These are phyloP conservation scores for Drosophila nr. fundita DNA, from an alignment of 2,888 invertebrate genomes.

Conservation along the genomic window DNA sequence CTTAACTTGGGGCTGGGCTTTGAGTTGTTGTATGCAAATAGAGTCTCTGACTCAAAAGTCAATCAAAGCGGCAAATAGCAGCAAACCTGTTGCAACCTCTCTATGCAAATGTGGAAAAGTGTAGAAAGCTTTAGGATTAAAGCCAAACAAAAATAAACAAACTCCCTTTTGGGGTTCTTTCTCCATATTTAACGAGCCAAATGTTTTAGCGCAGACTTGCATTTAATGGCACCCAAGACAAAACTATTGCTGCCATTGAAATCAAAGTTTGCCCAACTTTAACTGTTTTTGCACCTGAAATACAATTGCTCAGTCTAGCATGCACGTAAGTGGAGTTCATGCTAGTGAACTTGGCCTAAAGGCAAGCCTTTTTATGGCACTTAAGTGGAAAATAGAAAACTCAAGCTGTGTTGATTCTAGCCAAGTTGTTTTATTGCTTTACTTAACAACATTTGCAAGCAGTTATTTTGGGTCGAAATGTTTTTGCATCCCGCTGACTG, in stretches of 20 bases:
- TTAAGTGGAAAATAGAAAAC: conserved; percentile 6
- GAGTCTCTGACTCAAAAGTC: conserved; percentile 33
- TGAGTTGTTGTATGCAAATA: conserved; percentile 9
- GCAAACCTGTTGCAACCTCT: conserved; percentile 23
- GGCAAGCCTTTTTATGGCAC: conserved; percentile 17
- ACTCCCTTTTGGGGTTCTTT: conserved; percentile 2
- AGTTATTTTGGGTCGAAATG: conserved; percentile 47
- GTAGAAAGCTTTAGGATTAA: conserved; percentile 23
- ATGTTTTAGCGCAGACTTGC: conserved; percentile 7
- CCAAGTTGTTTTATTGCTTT: conserved; percentile 68
- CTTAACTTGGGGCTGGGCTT: conserved; percentile 20
- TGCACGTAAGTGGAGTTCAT: conserved; percentile 54
- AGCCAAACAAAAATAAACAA: background rate
- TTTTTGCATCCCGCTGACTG: conserved; percentile 30
- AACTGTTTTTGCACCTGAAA: conserved; percentile 51
- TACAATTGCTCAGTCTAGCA: conserved; percentile 55
- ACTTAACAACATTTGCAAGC: conserved; percentile 71
- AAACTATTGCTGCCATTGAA: conserved; percentile 16
- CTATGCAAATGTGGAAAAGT: conserved; percentile 39
- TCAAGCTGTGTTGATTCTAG: conserved; percentile 25
- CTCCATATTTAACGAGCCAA: conserved; percentile 22
- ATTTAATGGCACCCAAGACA: conserved; percentile 37
- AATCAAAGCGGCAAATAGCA: conserved; percentile 49
- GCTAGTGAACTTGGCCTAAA: conserved; percentile 9
- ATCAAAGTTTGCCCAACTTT: conserved; percentile 28